Base-by-base conservation (phyloP, 2,797 vertebrate species). In the Pterois miles region DNA sequence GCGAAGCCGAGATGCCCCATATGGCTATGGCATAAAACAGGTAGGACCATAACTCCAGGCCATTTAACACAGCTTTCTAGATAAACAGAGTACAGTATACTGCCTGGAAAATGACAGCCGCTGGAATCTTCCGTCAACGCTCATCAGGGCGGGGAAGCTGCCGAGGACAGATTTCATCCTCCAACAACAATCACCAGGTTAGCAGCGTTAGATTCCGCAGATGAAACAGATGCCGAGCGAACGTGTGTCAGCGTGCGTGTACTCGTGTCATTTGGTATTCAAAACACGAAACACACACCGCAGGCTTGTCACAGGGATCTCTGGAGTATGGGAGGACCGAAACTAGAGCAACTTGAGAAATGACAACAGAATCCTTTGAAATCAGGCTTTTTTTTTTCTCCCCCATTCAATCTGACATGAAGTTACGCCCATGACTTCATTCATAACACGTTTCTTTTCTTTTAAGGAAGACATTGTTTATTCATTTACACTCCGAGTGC, bases 51-150 rank as follows among this genome's bases (percentile, higher is more conserved):
- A 83, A 81, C 77, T 76, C 58, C n/a, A 20, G 86, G 72, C 53
- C 33, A 57, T 83, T 85, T 66, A 91, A 66, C 60, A 53, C 72
- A 38, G 65, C 33, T 20, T 59, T 58, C 58, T 65, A 43, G 56
- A 89, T 77, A 83, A 92, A 85, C 68, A 76, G 31, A 60, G 74
- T 59, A 59, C n/a, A 65, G 79, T 70, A 85, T 78, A 90, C 78
- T 72, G 81, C 50, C 84, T 78, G 76, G 78, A 86, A 87, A 91
- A 86, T 13, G 65, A 82, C 84, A 80, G 36, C 31, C 54, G 14
- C 65, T 54, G 48, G 50, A 71, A 59, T 70, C 58, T 67, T 65
- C 72, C 65, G 70, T 85, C 88, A 84, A 74, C 65, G 67, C 38
- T 71, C 69, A 71, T 73, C 69, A 54, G 74, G 54, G 56, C 27